Evolutionary conservation across 2,797 vertebrate species (phyloP).

Genomic region (Gila robusta): DNA sequence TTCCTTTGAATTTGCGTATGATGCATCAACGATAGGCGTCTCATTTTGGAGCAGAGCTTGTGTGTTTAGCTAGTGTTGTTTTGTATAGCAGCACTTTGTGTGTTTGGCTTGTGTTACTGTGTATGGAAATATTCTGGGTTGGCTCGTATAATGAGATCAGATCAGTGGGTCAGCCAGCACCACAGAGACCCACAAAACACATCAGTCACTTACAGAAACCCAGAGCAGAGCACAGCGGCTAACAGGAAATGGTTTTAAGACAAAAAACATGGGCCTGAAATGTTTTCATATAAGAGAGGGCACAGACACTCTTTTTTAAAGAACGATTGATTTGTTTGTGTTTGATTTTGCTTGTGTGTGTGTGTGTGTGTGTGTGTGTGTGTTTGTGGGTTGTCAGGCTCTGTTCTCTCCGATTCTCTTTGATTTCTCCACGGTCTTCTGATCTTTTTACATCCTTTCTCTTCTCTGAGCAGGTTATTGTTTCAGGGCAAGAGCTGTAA

Average conservation of each 20-base stretch:
- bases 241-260: conserved; percentile 12
- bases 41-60: neutral
- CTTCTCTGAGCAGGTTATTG: conserved; percentile 49
- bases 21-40: neutral
- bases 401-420: conserved; percentile 55
- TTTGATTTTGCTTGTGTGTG: neutral
- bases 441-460: conserved; percentile 51
- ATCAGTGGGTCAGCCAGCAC: conserved; percentile 23
- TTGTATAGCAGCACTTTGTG: neutral
- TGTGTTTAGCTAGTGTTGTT: neutral
- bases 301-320: neutral
- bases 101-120: neutral
- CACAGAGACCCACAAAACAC: conserved; percentile 15
- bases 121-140: conserved; percentile 13
- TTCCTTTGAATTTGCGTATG: neutral
- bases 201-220: conserved; percentile 6
- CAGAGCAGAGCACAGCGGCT: conserved; percentile 6
- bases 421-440: conserved; percentile 51
- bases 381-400: conserved; percentile 19
- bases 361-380: neutral
- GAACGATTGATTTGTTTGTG: conserved; percentile 10
- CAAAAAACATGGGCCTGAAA: conserved; percentile 15
- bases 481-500: conserved; percentile 51
- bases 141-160: conserved; percentile 11
- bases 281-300: conserved; percentile 23